These are phyloP conservation scores for Oryzias sinensis DNA, from an alignment of 2,797 vertebrate genomes.

Conservation along the genomic window DNA sequence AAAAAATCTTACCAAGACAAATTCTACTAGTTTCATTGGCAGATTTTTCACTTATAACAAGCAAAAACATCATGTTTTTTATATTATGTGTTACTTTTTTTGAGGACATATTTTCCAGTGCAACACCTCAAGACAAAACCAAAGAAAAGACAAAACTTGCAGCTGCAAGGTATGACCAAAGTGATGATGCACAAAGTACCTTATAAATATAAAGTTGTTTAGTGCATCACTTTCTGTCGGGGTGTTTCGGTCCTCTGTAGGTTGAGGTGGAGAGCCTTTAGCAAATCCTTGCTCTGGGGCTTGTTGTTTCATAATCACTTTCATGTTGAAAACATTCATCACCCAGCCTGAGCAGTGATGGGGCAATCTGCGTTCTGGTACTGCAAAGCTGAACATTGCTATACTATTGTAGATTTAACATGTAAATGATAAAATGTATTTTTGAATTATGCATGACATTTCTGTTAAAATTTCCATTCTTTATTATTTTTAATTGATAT, in stretches of 20 bases:
- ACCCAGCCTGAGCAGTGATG: constrained; percentile 1
- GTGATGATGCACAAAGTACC: background rate
- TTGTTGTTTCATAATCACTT: constrained; percentile 9
- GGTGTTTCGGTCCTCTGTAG: constrained; percentile 13
- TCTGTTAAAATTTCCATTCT: no score
- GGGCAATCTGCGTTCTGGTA: background rate
- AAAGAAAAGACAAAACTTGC: background rate
- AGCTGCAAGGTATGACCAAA: background rate
- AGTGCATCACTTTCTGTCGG: constrained; percentile 8
- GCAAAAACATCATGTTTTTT: no score
- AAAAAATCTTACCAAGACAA: no score
- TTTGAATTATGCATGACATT: no score
- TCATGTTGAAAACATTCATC: background rate
- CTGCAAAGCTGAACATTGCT: no score
- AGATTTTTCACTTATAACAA: no score
- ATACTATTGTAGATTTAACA: no score
- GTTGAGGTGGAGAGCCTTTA: constrained; percentile 14
- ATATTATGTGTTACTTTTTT: no score
- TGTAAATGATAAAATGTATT: no score
- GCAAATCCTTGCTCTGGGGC: constrained; percentile 9
- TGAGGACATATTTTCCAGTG: background rate
- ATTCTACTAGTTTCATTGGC: no score
- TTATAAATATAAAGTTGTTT: background rate
- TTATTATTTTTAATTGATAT: no score
- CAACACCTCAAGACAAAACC: background rate